Conservation (phyloP, 1,140 invertebrate genomes). For the Stegodyphus dumicola region DNA sequence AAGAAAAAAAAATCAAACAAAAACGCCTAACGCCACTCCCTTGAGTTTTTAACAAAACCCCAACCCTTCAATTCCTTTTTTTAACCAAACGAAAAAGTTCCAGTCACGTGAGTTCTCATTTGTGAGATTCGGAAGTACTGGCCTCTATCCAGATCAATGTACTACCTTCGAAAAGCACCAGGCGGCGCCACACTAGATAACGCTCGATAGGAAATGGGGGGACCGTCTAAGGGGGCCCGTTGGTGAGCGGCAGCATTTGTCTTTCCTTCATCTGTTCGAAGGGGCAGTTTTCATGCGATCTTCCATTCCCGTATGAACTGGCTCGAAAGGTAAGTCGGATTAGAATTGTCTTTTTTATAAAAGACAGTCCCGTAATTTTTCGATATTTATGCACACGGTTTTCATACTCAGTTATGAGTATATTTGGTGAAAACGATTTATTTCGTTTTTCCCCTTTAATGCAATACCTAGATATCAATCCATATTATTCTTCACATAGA, state of each 20-base stretch:
- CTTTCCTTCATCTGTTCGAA: slow-evolving; percentile 29
- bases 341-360: background rate
- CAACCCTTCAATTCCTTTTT: slow-evolving; percentile 53
- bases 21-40: slow-evolving; percentile 28
- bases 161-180: background rate
- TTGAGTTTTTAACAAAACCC: slow-evolving; percentile 57
- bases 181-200: slow-evolving; percentile 23
- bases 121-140: slow-evolving; percentile 50
- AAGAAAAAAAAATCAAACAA: slow-evolving; percentile 3
- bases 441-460: too few species aligned
- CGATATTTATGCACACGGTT: too few species aligned
- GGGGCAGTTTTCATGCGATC: slow-evolving; percentile 13
- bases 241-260: slow-evolving; percentile 17
- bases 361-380: too few species aligned
- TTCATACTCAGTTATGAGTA: too few species aligned
- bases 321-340: slow-evolving; percentile 27
- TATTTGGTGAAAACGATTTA: too few species aligned
- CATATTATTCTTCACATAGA: too few species aligned
- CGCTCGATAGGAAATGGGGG: slow-evolving; percentile 47
- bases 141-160: slow-evolving; percentile 44
- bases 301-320: slow-evolving; percentile 14
- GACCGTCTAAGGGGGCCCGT: slow-evolving; percentile 24
- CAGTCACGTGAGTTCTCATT: slow-evolving; percentile 47
- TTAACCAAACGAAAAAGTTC: slow-evolving; percentile 52
- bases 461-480: too few species aligned